Conservation (phyloP, 2,797 vertebrate species). For the Pangasius macronema region DNA sequence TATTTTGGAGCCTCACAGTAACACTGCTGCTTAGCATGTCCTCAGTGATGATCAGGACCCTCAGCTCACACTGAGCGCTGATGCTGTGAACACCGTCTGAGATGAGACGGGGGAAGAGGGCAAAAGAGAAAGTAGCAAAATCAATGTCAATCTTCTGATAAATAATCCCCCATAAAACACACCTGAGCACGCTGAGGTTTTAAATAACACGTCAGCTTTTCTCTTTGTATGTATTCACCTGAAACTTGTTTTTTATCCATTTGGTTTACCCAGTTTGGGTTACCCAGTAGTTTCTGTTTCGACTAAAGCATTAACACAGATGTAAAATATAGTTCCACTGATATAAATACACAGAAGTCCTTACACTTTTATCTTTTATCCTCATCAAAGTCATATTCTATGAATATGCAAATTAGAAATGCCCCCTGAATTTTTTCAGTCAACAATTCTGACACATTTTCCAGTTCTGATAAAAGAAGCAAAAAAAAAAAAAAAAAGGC, state of each 20-base stretch:
- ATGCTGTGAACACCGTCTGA: conserved; percentile 92
- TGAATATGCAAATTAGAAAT: not conserved
- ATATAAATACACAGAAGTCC: not conserved
- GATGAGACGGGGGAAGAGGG: conserved; percentile 3
- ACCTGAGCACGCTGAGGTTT: conserved; percentile 3
- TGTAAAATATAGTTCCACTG: not conserved
- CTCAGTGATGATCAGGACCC: conserved; percentile 95
- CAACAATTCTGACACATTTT: not conserved
- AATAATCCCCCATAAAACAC: conserved; percentile 15
- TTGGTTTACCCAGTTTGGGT: no score
- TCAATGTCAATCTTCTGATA: conserved; percentile 47
- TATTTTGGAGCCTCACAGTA: conserved; percentile 95
- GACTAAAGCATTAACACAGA: not conserved
- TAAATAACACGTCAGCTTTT: not conserved
- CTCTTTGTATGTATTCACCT: not conserved
- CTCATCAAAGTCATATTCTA: not conserved
- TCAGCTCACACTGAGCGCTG: conserved; percentile 90
- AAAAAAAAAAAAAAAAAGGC: no score
- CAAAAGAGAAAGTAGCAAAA: conserved; percentile 14
- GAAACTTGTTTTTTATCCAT: not conserved
- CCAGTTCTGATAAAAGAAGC: not conserved
- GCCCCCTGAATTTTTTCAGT: not conserved
- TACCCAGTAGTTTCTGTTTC: not conserved
- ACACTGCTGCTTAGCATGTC: conserved; percentile 96
- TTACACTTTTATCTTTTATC: not conserved